Conservation (phyloP, 2,888 invertebrate genomes). For the Cataglyphis livida region DNA sequence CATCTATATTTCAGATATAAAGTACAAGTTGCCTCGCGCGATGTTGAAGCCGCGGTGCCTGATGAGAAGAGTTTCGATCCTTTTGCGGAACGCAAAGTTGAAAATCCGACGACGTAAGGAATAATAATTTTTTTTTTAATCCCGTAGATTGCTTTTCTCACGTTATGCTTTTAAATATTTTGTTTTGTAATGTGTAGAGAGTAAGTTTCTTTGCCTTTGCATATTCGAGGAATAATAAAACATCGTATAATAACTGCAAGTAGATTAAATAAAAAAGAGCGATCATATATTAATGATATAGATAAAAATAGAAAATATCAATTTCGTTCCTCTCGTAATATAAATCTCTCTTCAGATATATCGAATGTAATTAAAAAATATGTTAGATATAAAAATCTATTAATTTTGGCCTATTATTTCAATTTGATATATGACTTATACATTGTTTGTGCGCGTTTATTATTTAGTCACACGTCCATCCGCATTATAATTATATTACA, state of each 20-base stretch:
- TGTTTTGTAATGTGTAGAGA: neutral
- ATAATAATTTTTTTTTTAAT: neutral
- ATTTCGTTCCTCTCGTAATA: neutral
- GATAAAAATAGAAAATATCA: neutral
- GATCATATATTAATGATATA: neutral
- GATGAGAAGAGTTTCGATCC: constrained; percentile 90
- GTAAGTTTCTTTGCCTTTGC: neutral
- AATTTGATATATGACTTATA: neutral
- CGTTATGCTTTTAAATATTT: neutral
- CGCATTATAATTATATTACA: neutral
- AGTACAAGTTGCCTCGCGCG: constrained; percentile 88
- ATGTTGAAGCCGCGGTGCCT: constrained; percentile 87
- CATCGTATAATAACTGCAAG: neutral
- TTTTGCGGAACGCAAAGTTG: constrained; percentile 90
- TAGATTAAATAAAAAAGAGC: neutral
- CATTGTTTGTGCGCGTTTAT: neutral
- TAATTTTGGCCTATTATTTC: neutral
- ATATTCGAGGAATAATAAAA: constrained; percentile 1
- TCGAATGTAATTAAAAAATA: neutral
- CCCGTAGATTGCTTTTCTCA: neutral
- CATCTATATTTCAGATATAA: constrained; percentile 84
- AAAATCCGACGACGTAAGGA: constrained; percentile 94
- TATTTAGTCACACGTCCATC: neutral
- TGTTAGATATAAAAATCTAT: neutral
- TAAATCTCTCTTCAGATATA: neutral